Evolutionary conservation across 2,888 invertebrate genomes (phyloP), one percentile per base, ranked within the genome.

Genomic region (Boloria selene): DNA sequence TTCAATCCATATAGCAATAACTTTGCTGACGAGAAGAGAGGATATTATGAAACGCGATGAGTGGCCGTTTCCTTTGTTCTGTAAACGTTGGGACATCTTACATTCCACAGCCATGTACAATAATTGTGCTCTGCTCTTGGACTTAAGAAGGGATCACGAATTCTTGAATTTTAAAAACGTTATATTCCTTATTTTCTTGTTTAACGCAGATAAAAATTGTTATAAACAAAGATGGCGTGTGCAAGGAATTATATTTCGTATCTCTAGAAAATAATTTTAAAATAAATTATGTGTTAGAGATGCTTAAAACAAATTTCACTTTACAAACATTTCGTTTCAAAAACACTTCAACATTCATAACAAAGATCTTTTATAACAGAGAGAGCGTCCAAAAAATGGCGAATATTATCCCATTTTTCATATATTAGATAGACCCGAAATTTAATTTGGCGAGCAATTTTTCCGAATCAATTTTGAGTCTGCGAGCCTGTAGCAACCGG

Each of bases 51-150:
- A 66, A 70, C 69, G 72, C 64, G 71, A 52, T 60, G 67, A 70
- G 64, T 68, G 71, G 75, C 70, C 72, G 73, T 70, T 75, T 72
- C 64, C 74, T 77, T 79, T 78, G 75, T 76, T 70, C 74, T 75
- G 75, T 79, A 76, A 77, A 77, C 74, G 68, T 71, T 76, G 67
- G 73, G 68, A 76, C 49, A 70, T 68, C 70, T 73, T 66, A 64
- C 71, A 70, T 73, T 71, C 70, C 70, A 66, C 62, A 62, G 64
- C 60, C 70, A 70, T 67, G 56, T 52, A 64, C 59, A 67, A 49
- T 49, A 18, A 42, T 10, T 65, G 54, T 56, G 42, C 44, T 22
- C 18, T 55, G 18, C n/a, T 56, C 45, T 45, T 45, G n/a, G 16
- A 26, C 56, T 56, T 56, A 44, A 45, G 45, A 26, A 26, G 26